Percentiles rank a stretch among this genome's conserved stretches.
Evolutionary conservation across 2,888 invertebrate species (phyloP).

Genomic region (Branchipolynoe longqiensis): DNA sequence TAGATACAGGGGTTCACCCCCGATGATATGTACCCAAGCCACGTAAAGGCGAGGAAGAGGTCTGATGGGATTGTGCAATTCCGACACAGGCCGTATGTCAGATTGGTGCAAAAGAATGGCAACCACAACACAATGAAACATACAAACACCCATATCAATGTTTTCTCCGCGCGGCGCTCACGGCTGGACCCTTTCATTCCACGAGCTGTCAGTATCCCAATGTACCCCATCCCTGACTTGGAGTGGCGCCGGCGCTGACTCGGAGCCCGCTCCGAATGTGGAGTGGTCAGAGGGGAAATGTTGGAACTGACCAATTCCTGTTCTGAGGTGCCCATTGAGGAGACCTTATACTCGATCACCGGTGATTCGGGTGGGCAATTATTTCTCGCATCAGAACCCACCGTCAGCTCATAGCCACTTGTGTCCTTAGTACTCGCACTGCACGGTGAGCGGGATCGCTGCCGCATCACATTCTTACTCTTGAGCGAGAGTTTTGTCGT

Average conservation of each 20-base stretch:
- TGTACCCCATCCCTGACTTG: constrained; percentile 60
- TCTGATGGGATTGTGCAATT: constrained; percentile 65
- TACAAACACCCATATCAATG: constrained; percentile 69
- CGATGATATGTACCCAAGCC: constrained; percentile 69
- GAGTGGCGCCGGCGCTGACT: background rate
- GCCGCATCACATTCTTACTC: background rate
- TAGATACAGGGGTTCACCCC: constrained; percentile 71
- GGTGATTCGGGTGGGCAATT: constrained; percentile 49
- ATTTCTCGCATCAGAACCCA: constrained; percentile 30
- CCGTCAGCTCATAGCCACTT: constrained; percentile 50
- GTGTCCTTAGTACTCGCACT: constrained; percentile 48
- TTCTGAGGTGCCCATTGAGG: constrained; percentile 17
- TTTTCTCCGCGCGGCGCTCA: constrained; percentile 68
- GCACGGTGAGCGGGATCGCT: constrained; percentile 15
- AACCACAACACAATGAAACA: constrained; percentile 69
- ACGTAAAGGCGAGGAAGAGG: constrained; percentile 66
- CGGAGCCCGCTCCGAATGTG: background rate
- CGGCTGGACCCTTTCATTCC: constrained; percentile 65
- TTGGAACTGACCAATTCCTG: constrained; percentile 22
- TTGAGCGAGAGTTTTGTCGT: constrained; percentile 35
- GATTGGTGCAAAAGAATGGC: constrained; percentile 68
- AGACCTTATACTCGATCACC: constrained; percentile 49
- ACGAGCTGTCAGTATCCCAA: constrained; percentile 65
- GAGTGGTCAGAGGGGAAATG: constrained; percentile 44
- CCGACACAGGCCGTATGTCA: constrained; percentile 67